phyloP scores from a whole-genome alignment of 2,797 vertebrate genomes.

The Odontamblyopus rebecca region DNA sequence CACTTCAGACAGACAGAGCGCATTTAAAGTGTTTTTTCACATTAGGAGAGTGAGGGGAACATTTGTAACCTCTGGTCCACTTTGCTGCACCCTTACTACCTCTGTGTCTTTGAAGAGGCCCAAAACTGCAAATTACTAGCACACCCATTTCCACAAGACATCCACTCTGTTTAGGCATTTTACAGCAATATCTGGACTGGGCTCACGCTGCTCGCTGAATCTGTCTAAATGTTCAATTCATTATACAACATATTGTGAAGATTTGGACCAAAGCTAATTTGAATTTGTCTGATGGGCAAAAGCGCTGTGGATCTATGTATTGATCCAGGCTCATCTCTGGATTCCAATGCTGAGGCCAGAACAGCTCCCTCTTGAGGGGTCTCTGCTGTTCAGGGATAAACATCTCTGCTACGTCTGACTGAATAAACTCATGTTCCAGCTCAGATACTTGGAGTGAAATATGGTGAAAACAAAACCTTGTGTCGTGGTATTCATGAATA shows the following conservation, averaged over 20 bases:
- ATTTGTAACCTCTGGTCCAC: constrained; percentile 5
- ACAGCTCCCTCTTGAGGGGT: constrained; percentile 7
- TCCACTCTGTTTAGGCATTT: background rate
- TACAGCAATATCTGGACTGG: constrained; percentile 12
- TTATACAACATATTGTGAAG: constrained; percentile 6
- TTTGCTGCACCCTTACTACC: background rate
- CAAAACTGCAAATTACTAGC: constrained; percentile 39
- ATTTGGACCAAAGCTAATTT: background rate
- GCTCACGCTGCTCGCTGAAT: background rate
- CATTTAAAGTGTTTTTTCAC: constrained; percentile 15
- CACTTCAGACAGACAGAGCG: constrained; percentile 19
- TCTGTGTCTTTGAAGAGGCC: constrained; percentile 29
- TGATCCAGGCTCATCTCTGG: constrained; percentile 27
- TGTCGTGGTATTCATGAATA: no score
- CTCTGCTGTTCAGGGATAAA: constrained; percentile 2
- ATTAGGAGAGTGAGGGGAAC: constrained; percentile 3
- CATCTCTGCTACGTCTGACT: background rate
- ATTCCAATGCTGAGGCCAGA: constrained; percentile 27
- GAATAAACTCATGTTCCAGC: background rate
- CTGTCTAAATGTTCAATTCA: constrained; percentile 9
- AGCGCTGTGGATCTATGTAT: constrained; percentile 14
- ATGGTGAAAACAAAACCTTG: background rate
- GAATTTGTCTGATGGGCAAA: constrained; percentile 10
- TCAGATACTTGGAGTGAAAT: background rate
- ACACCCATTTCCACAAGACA: constrained; percentile 30